Evolutionary conservation across 2,113 vertebrate genomes (phyloP).

Genomic region (Rutilus rutilus): DNA sequence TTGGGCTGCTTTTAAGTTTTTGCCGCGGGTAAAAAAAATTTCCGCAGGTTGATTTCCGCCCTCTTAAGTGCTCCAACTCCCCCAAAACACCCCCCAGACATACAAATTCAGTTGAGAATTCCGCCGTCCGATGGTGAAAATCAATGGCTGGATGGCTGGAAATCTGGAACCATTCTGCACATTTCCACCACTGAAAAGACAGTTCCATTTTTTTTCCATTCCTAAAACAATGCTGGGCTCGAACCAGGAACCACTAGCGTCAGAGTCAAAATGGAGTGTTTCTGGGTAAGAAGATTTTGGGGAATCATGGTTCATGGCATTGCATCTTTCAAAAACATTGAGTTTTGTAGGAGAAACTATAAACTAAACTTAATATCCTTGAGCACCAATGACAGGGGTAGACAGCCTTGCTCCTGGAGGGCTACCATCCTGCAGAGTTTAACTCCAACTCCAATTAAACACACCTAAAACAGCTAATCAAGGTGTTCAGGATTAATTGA

Average conservation of each 20-base stretch:
- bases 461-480: neutral
- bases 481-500: neutral
- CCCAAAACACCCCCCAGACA: too few species aligned
- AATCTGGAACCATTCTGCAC: neutral
- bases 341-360: neutral
- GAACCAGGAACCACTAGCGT: neutral
- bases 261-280: neutral
- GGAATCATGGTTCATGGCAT: neutral
- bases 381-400: neutral
- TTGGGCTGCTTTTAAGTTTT: too few species aligned
- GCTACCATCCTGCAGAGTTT: neutral
- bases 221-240: neutral
- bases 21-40: too few species aligned
- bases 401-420: neutral
- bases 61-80: too few species aligned
- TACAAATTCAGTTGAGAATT: too few species aligned
- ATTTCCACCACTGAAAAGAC: neutral
- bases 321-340: neutral
- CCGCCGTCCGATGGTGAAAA: too few species aligned
- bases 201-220: neutral
- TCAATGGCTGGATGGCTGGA: too few species aligned
- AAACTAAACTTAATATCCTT: neutral
- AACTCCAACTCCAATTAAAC: neutral
- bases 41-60: too few species aligned
- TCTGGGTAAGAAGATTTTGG: neutral